Evolutionary conservation across 53 echinoderm and acorn worm species (phyloP).

Genomic region (Actinopyga echinites): DNA sequence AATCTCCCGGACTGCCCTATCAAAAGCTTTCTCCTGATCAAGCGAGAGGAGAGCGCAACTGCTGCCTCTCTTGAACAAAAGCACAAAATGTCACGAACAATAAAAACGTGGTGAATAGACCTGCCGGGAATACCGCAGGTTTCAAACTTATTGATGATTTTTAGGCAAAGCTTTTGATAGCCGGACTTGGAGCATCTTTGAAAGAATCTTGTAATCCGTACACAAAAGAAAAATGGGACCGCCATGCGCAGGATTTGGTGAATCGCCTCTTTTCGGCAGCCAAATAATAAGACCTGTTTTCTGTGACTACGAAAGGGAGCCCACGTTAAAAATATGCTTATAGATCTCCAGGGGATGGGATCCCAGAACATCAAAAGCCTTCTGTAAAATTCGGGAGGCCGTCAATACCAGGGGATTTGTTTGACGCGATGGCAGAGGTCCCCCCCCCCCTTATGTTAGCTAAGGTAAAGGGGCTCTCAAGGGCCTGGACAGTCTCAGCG

Average conservation of each 20-base stretch:
- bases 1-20: no score
- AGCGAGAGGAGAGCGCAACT: no score
- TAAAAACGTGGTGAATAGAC: conserved; percentile 57
- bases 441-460: background rate
- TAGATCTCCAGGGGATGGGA: conserved; percentile 5
- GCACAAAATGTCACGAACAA: conserved; percentile 56
- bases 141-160: conserved; percentile 42
- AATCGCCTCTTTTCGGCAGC: conserved; percentile 59
- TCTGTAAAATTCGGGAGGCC: conserved; percentile 64
- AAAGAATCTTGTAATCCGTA: conserved; percentile 65
- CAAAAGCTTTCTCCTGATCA: no score
- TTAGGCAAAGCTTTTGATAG: conserved; percentile 12
- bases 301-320: conserved; percentile 30
- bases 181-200: conserved; percentile 47
- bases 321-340: no score
- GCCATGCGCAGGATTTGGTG: background rate
- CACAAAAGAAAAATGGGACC: conserved; percentile 61
- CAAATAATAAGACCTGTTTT: conserved; percentile 54
- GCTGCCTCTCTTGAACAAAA: no score
- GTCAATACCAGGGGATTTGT: conserved; percentile 63
- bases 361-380: conserved; percentile 46
- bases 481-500: no score
- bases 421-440: background rate
- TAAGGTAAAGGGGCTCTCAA: conserved; percentile 12
- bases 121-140: conserved; percentile 62